These are phyloP conservation scores for Caranx melampygus DNA, from an alignment of 2,113 vertebrate genomes.

Conservation along the genomic window DNA sequence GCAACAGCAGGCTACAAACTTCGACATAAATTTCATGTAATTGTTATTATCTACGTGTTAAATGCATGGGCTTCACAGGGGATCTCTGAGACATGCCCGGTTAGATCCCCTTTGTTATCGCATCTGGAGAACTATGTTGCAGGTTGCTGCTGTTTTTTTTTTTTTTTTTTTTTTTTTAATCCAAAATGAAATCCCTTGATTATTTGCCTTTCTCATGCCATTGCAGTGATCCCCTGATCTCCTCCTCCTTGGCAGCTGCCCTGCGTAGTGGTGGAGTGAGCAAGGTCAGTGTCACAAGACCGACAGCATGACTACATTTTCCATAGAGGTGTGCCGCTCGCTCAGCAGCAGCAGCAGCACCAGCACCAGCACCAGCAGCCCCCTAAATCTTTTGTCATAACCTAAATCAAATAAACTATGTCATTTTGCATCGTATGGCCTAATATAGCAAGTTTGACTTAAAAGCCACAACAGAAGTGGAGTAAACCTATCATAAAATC, in stretches of 20 bases:
- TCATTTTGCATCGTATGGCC: background rate
- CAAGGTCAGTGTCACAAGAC: constrained; percentile 78
- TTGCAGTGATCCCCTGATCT: constrained; percentile 58
- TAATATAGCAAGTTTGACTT: background rate
- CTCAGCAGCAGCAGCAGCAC: background rate
- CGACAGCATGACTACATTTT: constrained; percentile 77
- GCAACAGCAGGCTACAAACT: constrained; percentile 40
- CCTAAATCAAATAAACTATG: background rate
- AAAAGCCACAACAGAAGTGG: background rate
- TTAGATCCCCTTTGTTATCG: background rate
- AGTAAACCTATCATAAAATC: background rate
- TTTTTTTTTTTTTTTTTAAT: background rate
- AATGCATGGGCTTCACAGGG: background rate
- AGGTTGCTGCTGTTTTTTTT: background rate
- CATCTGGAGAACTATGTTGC: background rate
- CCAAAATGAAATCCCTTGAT: constrained; percentile 13
- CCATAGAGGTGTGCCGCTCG: constrained; percentile 69
- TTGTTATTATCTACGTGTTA: background rate
- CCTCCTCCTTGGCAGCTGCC: constrained; percentile 56
- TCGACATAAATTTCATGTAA: constrained; percentile 13
- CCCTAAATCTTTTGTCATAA: background rate
- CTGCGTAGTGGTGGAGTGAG: constrained; percentile 58
- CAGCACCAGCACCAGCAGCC: background rate
- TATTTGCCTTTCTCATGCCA: constrained; percentile 42
- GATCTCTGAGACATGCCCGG: background rate